These are phyloP conservation scores for Oenanthe melanoleuca DNA, from an alignment of 2,113 vertebrate genomes.

Conservation along the genomic window DNA sequence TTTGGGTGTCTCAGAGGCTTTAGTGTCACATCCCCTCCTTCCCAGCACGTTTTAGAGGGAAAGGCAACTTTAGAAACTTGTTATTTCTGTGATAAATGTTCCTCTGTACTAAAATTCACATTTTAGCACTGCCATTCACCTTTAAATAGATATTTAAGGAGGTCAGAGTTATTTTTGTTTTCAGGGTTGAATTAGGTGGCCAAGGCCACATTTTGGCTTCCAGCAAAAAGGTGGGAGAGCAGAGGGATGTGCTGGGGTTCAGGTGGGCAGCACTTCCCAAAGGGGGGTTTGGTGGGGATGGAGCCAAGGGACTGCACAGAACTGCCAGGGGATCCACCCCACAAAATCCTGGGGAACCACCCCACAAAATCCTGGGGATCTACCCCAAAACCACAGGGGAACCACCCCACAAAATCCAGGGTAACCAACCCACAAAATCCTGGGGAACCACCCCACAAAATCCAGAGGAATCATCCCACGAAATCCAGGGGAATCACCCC, in stretches of 20 bases:
- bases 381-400: neutral
- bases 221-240: neutral
- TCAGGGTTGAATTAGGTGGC: neutral
- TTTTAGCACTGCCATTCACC: neutral
- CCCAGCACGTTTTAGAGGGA: neutral
- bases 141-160: neutral
- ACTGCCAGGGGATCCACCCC: neutral
- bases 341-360: no score
- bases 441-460: fast-evolving
- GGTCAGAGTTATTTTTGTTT: neutral
- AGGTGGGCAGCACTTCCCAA: fast-evolving
- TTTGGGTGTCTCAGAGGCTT: neutral
- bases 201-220: neutral
- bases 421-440: no score
- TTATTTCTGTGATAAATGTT: neutral
- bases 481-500: neutral
- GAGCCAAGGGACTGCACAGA: neutral
- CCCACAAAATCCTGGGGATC: neutral
- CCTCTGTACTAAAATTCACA: neutral
- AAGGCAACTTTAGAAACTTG: neutral
- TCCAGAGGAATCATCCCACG: no score
- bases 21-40: neutral
- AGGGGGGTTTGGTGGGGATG: neutral
- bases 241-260: fast-evolving
- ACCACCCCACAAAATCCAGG: no score